Evolutionary conservation across 1,140 invertebrate species (phyloP).

Genomic region (Mesaphorura yosii): DNA sequence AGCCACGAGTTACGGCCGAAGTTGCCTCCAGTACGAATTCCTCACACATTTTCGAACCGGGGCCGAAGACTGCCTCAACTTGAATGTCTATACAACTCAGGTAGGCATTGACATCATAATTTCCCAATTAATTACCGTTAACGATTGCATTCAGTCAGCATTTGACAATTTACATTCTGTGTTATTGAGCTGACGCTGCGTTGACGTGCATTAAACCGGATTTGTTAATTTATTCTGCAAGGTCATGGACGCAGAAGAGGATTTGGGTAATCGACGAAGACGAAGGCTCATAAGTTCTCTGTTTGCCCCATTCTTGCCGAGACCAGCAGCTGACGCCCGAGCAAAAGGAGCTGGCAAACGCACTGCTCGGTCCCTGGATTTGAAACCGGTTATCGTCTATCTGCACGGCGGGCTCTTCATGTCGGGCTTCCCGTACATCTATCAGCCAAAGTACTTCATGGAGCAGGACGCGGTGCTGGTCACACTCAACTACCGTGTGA

Average conservation of each 20-base stretch:
- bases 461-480: conserved; percentile 43
- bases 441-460: conserved; percentile 33
- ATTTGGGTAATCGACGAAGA: no score
- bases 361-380: background rate
- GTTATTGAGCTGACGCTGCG: no score
- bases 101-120: background rate
- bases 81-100: conserved; percentile 10
- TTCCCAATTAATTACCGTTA: background rate
- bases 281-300: no score
- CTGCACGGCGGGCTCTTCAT: conserved; percentile 35
- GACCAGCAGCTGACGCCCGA: no score
- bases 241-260: no score
- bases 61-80: conserved; percentile 14
- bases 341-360: background rate
- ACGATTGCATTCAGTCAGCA: no score
- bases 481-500: conserved; percentile 48
- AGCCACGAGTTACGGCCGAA: conserved; percentile 14
- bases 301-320: no score
- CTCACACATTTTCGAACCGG: conserved; percentile 5
- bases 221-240: no score
- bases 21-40: conserved; percentile 16
- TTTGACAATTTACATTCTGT: no score
- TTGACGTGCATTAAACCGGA: background rate
- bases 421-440: conserved; percentile 35
- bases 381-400: conserved; percentile 14